phyloP scores from a whole-genome alignment of 1,140 invertebrate species.

The Xylocopa sonorina region DNA sequence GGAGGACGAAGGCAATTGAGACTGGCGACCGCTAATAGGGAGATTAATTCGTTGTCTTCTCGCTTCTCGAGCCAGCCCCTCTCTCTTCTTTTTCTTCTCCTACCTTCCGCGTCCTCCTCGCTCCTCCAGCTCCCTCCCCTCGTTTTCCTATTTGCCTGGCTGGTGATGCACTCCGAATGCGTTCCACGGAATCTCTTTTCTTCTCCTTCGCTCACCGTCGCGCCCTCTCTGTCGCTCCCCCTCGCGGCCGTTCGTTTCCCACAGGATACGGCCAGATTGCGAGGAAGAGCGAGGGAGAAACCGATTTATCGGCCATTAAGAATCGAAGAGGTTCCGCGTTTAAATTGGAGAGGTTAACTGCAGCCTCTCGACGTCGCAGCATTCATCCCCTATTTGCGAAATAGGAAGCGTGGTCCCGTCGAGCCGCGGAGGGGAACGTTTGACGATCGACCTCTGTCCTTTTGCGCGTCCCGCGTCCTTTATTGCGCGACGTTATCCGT shows the following conservation, averaged over 20 bases:
- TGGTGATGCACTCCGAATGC: neutral
- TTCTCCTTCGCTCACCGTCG: neutral
- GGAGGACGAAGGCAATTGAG: slow-evolving; percentile 61
- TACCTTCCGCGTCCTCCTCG: neutral
- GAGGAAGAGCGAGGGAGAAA: slow-evolving; percentile 18
- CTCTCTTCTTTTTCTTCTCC: neutral
- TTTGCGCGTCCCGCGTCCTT: slow-evolving; percentile 1
- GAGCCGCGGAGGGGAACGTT: neutral
- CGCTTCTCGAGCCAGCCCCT: slow-evolving; percentile 17
- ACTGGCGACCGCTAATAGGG: slow-evolving; percentile 67
- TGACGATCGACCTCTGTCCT: slow-evolving; percentile 18
- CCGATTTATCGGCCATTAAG: slow-evolving; percentile 53
- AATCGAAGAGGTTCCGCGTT: slow-evolving; percentile 39
- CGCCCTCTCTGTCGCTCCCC: neutral
- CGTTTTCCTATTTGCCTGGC: slow-evolving; percentile 27
- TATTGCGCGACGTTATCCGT: neutral
- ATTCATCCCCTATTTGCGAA: slow-evolving; percentile 30
- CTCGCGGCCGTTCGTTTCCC: neutral
- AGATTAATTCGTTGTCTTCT: slow-evolving; percentile 70
- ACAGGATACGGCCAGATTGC: neutral
- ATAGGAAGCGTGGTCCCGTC: slow-evolving; percentile 16
- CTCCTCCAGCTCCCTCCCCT: neutral
- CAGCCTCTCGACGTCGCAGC: slow-evolving; percentile 24
- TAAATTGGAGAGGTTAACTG: slow-evolving; percentile 46
- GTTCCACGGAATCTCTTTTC: slow-evolving; percentile 10